These are phyloP conservation scores for Mystacides longicornis DNA, from an alignment of 2,888 invertebrate genomes.

Conservation along the genomic window DNA sequence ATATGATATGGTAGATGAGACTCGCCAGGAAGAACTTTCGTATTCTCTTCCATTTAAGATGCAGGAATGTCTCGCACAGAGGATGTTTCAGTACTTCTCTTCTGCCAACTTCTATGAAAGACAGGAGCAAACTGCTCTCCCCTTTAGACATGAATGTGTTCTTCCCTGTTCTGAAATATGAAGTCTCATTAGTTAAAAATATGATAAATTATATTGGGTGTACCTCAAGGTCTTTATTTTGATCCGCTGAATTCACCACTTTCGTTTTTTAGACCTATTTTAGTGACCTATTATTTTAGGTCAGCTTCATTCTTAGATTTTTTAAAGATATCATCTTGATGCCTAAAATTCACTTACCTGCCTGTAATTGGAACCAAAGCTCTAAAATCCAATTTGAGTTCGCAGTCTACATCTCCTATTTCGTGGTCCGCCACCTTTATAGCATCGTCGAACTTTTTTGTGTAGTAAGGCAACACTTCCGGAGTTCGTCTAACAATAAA, in stretches of 20 bases:
- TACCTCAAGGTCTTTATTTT: neutral
- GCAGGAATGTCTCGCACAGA: slow-evolving; percentile 75
- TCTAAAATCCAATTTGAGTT: slow-evolving; percentile 47
- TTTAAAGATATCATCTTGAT: neutral
- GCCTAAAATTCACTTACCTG: neutral
- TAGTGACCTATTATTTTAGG: too few species aligned
- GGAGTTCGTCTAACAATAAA: slow-evolving; percentile 81
- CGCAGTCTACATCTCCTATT: slow-evolving; percentile 79
- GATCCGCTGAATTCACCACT: too few species aligned
- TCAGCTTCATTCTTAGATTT: neutral
- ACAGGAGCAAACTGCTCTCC: slow-evolving; percentile 62
- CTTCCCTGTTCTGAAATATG: slow-evolving; percentile 45
- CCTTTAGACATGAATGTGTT: slow-evolving; percentile 57
- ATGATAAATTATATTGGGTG: neutral
- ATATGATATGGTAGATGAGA: slow-evolving; percentile 67
- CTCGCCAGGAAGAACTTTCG: slow-evolving; percentile 75
- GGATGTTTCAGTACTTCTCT: slow-evolving; percentile 76
- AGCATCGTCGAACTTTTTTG: slow-evolving; percentile 64
- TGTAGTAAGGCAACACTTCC: slow-evolving; percentile 66
- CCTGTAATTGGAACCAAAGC: slow-evolving; percentile 10
- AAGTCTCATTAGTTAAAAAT: neutral
- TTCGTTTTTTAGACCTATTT: too few species aligned
- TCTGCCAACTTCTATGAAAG: slow-evolving; percentile 70
- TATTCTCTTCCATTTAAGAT: slow-evolving; percentile 76
- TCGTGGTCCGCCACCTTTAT: slow-evolving; percentile 77